These are phyloP conservation scores for silkworm (Bombyx mori) DNA, from an alignment of 1,140 invertebrate species.

Conservation along the genomic window ASM3026992v2 NC_085112.1:5803001-5803500, in stretches of 20 bases:
- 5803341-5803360: conserved; percentile 36
- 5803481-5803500: conserved; percentile 52
- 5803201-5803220: not conserved
- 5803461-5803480: conserved; percentile 50
- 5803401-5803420: conserved; percentile 64
- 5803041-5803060: too few species aligned
- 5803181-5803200: too few species aligned
- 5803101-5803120: too few species aligned
- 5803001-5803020: too few species aligned
- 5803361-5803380: conserved; percentile 54
- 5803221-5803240: not conserved
- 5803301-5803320: conserved; percentile 29
- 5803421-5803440: conserved; percentile 69
- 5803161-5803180: too few species aligned
- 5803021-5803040: too few species aligned
- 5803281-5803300: conserved; percentile 7
- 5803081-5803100: too few species aligned
- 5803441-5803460: conserved; percentile 66
- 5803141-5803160: too few species aligned
- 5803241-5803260: not conserved
- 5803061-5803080: too few species aligned
- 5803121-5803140: too few species aligned
- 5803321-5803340: conserved; percentile 56
- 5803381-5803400: conserved; percentile 56
- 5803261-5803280: conserved; percentile 1